Conservation (phyloP, 2,797 vertebrate genomes). For the Helicolenus hilgendorfi region DNA sequence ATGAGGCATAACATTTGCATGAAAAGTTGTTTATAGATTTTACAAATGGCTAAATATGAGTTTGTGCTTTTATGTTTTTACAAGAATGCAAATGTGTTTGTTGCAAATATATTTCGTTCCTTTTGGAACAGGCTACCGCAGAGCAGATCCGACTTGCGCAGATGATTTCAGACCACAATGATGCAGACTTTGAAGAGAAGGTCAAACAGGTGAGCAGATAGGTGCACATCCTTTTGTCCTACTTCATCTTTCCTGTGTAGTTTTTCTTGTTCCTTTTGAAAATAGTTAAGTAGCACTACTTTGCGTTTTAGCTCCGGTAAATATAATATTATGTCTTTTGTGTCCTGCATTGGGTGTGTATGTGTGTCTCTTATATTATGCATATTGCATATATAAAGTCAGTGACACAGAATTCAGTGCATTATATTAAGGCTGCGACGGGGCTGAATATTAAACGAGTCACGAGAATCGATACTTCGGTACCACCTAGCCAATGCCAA, state of each 20-base stretch:
- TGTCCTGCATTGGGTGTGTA: not conserved
- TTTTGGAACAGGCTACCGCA: conserved; percentile 93
- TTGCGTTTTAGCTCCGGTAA: not conserved
- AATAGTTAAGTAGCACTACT: not conserved
- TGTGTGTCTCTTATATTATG: not conserved
- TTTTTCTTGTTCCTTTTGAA: not conserved
- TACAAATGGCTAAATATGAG: not conserved
- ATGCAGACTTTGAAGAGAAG: conserved; percentile 99
- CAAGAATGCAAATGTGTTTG: conserved; percentile 18
- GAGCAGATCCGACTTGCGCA: conserved; percentile 99
- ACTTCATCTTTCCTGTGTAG: not conserved
- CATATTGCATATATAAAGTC: not conserved
- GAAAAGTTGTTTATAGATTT: not conserved
- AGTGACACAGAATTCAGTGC: not conserved
- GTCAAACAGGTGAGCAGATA: conserved; percentile 95
- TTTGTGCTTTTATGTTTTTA: not conserved
- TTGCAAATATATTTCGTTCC: conserved; percentile 3
- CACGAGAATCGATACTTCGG: no score
- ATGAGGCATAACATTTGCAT: not conserved
- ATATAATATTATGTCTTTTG: not conserved
- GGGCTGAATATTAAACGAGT: not conserved
- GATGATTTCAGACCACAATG: conserved; percentile 99
- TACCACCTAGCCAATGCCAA: no score
- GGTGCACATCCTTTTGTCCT: not conserved
- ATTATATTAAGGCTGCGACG: not conserved